Evolutionary conservation across 2,113 vertebrate genomes (phyloP).

Genomic region (Chloropsis cyanopogon): DNA sequence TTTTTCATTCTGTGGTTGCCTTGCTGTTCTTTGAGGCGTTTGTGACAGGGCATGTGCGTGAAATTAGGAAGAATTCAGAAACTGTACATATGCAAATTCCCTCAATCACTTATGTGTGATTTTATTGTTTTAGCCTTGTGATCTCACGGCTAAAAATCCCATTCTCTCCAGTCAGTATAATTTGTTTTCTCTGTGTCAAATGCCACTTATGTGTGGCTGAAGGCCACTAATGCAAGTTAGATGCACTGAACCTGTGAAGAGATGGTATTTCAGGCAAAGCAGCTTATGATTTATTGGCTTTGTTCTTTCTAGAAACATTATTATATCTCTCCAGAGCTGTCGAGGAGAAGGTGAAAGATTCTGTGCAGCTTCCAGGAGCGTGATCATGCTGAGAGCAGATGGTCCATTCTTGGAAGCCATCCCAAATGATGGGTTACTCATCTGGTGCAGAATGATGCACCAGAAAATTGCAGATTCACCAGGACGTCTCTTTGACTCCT

Average conservation of each 20-base stretch:
- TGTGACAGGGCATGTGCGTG: not conserved
- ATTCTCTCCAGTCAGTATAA: slow-evolving; percentile 1
- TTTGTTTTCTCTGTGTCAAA: slow-evolving; percentile 37
- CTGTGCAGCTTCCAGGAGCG: not conserved
- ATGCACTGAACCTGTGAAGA: not conserved
- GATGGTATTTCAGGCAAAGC: slow-evolving; percentile 26
- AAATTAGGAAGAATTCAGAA: slow-evolving; percentile 15
- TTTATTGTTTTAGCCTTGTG: slow-evolving; percentile 28
- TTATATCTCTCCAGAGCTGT: slow-evolving; percentile 39
- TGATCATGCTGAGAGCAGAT: slow-evolving; percentile 57
- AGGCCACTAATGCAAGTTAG: slow-evolving; percentile 9
- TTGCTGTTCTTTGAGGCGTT: not conserved
- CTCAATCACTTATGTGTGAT: not conserved
- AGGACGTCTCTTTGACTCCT: slow-evolving; percentile 19
- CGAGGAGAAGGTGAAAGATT: slow-evolving; percentile 45
- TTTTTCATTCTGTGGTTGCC: not conserved
- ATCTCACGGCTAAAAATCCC: slow-evolving; percentile 37
- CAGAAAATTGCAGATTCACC: slow-evolving; percentile 56
- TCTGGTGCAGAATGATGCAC: slow-evolving; percentile 50
- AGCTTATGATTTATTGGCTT: not conserved
- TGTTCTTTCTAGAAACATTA: slow-evolving; percentile 1
- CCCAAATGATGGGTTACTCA: slow-evolving; percentile 59
- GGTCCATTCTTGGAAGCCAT: slow-evolving; percentile 55
- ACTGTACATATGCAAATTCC: slow-evolving; percentile 23
- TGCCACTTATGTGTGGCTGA: not conserved